Evolutionary conservation across 2,888 invertebrate genomes (phyloP).

Genomic region (Lasius fuliginosus): DNA sequence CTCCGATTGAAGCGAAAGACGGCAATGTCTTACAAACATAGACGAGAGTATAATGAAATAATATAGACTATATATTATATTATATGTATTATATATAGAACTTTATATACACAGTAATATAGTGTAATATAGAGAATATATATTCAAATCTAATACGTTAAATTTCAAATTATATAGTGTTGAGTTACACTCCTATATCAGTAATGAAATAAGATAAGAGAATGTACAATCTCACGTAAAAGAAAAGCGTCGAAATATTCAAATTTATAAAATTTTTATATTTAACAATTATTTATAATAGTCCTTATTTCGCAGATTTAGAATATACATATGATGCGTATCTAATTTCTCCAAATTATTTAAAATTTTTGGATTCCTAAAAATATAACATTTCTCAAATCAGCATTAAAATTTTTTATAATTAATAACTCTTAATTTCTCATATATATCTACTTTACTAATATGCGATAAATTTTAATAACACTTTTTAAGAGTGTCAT

Average conservation of each 20-base stretch:
- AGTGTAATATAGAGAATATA: constrained; percentile 22
- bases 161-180: constrained; percentile 9
- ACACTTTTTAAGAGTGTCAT: neutral
- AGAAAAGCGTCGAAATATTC: neutral
- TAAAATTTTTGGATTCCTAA: neutral
- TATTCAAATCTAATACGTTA: constrained; percentile 34
- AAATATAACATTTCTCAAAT: neutral
- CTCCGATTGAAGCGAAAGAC: constrained; percentile 41
- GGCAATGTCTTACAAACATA: neutral
- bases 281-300: constrained; percentile 2
- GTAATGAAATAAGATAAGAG: constrained; percentile 4
- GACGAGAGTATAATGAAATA: constrained; percentile 6
- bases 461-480: constrained; percentile 11
- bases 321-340: neutral
- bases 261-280: constrained; percentile 13
- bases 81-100: neutral
- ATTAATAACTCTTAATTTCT: neutral
- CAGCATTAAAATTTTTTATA: neutral
- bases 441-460: neutral
- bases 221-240: neutral
- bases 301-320: neutral
- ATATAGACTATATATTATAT: constrained; percentile 17
- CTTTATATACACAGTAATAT: neutral
- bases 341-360: neutral
- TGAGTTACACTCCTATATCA: neutral